Conservation (phyloP, 2,888 invertebrate genomes). For the Arctia plantaginis region DNA sequence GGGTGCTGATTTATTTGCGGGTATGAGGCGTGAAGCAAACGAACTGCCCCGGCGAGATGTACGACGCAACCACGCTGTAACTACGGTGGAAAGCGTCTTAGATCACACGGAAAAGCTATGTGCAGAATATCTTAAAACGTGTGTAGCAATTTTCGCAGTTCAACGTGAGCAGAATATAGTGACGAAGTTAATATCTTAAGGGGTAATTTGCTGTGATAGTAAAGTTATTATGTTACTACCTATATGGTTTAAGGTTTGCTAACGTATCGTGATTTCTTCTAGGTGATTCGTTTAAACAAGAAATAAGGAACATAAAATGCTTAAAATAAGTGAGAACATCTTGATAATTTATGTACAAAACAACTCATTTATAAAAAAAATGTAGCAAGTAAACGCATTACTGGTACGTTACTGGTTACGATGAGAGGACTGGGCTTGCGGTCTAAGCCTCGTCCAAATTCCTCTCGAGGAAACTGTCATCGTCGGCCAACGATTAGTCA, state of each 20-base stretch:
- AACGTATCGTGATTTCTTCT: background rate
- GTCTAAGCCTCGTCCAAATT: slow-evolving; percentile 65
- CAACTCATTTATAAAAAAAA: slow-evolving; percentile 27
- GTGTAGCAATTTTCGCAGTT: slow-evolving; percentile 53
- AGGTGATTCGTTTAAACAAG: background rate
- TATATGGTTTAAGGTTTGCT: background rate
- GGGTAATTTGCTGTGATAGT: slow-evolving; percentile 25
- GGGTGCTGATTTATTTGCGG: slow-evolving; percentile 84
- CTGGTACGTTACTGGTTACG: slow-evolving; percentile 50
- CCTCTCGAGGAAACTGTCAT: slow-evolving; percentile 76
- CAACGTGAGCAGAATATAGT: slow-evolving; percentile 44
- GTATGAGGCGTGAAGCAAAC: slow-evolving; percentile 84
- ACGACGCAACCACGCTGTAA: slow-evolving; percentile 73
- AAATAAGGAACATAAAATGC: background rate
- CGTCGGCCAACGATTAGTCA: slow-evolving; percentile 82
- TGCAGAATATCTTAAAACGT: slow-evolving; percentile 56
- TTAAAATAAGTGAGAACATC: too few relatives aligned
- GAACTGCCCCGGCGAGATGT: slow-evolving; percentile 81
- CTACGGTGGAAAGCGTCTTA: slow-evolving; percentile 57
- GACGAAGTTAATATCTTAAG: slow-evolving; percentile 47
- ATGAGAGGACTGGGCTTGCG: slow-evolving; percentile 65
- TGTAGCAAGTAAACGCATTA: slow-evolving; percentile 68
- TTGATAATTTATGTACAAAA: too few relatives aligned
- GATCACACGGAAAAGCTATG: slow-evolving; percentile 55
- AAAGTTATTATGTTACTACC: background rate